A percentile compares a stretch with the other conserved stretches of the same genome.
These are phyloP conservation scores for Petrosia ficiformis DNA, from an alignment of 37 sponge, comb jelly and placozoan species.

Conservation along the genomic window DNA sequence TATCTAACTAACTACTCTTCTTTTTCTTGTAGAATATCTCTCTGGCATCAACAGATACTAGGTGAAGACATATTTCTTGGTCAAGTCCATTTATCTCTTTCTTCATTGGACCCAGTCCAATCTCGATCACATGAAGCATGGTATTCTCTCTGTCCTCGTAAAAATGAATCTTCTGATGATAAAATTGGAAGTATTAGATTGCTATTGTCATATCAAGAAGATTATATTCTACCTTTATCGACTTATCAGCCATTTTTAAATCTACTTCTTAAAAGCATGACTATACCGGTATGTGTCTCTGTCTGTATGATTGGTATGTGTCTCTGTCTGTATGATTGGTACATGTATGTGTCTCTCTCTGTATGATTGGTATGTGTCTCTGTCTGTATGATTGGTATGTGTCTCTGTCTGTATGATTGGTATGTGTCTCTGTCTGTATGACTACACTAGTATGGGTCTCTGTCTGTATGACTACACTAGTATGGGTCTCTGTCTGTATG, in stretches of 20 bases:
- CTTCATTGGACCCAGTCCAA: background rate
- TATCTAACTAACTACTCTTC: too few species aligned
- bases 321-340: too few species aligned
- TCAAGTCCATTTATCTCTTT: slow-evolving; percentile 37
- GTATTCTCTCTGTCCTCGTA: slow-evolving; percentile 37
- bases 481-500: too few species aligned
- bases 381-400: too few species aligned
- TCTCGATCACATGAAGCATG: slow-evolving; percentile 25
- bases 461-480: too few species aligned
- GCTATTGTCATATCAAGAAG: slow-evolving; percentile 13
- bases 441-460: too few species aligned
- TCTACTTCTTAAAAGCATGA: slow-evolving; percentile 23
- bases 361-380: too few species aligned
- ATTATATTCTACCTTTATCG: slow-evolving; percentile 27
- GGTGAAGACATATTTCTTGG: slow-evolving; percentile 53
- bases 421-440: too few species aligned
- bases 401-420: too few species aligned
- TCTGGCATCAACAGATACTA: slow-evolving; percentile 42
- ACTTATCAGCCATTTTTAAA: slow-evolving; percentile 42
- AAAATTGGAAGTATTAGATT: slow-evolving; percentile 53
- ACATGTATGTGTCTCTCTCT: too few species aligned
- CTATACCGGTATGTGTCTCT: slow-evolving; percentile 2
- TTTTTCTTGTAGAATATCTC: background rate
- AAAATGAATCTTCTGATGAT: background rate
- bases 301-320: too few species aligned